Evolutionary conservation across 2,888 invertebrate genomes (phyloP).

Genomic region (Andrena flavipes): DNA sequence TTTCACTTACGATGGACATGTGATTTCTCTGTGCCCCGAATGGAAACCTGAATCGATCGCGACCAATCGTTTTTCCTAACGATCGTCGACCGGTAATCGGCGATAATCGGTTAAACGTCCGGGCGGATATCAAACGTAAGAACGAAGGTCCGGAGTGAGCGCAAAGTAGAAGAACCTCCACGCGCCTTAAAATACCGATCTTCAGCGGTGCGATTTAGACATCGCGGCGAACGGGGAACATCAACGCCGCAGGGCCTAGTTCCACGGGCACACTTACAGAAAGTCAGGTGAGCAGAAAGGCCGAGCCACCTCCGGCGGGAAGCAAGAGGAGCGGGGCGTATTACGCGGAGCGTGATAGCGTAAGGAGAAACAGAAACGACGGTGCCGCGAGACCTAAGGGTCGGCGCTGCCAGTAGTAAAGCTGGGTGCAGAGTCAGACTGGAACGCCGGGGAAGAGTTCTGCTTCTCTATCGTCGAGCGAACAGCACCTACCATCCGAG

Average conservation of each 20-base stretch:
- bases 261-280: not conserved
- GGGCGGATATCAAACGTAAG: no score
- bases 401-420: conserved; percentile 76
- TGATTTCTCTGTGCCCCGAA: conserved; percentile 10
- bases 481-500: conserved; percentile 43
- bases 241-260: not conserved
- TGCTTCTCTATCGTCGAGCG: conserved; percentile 54
- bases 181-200: not conserved
- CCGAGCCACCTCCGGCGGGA: not conserved
- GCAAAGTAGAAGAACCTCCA: not conserved
- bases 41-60: not conserved
- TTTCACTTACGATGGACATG: conserved; percentile 10
- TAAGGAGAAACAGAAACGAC: not conserved
- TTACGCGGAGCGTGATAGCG: conserved; percentile 9
- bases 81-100: no score
- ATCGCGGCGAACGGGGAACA: not conserved
- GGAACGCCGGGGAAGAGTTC: conserved; percentile 66
- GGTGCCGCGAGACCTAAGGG: conserved; percentile 20
- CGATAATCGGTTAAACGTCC: no score
- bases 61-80: not conserved
- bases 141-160: no score
- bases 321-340: conserved; percentile 6
- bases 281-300: conserved; percentile 4
- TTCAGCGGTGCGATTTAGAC: not conserved
- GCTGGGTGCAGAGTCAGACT: conserved; percentile 76